Base-by-base conservation (phyloP, 2,888 invertebrate genomes). In the Conops quadrifasciatus region DNA sequence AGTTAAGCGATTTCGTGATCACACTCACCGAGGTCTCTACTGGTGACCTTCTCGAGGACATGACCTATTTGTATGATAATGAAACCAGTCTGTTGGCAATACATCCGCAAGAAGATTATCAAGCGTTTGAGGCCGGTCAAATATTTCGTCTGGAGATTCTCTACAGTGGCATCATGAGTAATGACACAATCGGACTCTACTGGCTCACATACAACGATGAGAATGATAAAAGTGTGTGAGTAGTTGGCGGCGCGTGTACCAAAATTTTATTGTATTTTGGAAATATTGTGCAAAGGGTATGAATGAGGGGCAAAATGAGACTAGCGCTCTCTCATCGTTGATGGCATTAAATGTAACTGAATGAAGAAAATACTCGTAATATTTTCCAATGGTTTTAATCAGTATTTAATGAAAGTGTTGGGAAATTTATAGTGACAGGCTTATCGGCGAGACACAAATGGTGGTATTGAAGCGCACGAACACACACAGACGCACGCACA, bases 151-250 rank as follows among this genome's bases (percentile, higher is more conserved):
- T 85, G 16, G 78, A 87, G 71, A 90, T 92, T 72, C 80, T 86
- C 0, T 94, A 89, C 77, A 81, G 80, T 0, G 91, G 89, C 0
- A 81, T 82, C 2, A 88, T 91, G 70, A 88, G 88, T 47, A 87
- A 87, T 21, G 88, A 90, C 53, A 87, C 91, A 81, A 88, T 88
- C 70, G 93, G 92, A 24, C 88, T 93, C 30, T 91, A 91, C 75
- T 85, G 89, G 30, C 89, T 90, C 47, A 88, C 86, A 2, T 91
- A 90, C 70, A 64, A 72, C 24, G 83, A 86, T 53, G 75, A 75
- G 28, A 43, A 75, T 15, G 85, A 77, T 47, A 79, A 80, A 15
- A 80, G 90, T n/a, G 78, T 78, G 84, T 85, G 77, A 81, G 85
- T 82, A 74, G 56, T 26, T 58, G 19, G 7, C n/a, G 53, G n/a